Conservation (phyloP, 1,140 invertebrate genomes). For the Nebria ingens region DNA sequence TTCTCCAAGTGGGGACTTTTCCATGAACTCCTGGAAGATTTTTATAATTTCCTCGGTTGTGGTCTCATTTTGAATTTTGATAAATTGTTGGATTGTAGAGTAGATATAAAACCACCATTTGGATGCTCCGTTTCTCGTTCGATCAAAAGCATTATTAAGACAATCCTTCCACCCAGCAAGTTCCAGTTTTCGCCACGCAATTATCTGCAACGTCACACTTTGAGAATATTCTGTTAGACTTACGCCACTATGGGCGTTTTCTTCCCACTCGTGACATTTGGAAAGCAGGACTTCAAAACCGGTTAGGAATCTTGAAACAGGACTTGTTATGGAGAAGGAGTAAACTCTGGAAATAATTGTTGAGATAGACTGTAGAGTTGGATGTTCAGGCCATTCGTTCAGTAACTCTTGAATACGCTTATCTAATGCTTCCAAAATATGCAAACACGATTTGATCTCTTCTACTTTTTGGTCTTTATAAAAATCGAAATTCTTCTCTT, state of each 20-base stretch:
- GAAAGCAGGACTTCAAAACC: conserved; percentile 81
- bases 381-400: conserved; percentile 82
- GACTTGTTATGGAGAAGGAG: conserved; percentile 66
- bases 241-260: conserved; percentile 76
- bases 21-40: conserved; percentile 72
- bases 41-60: conserved; percentile 34
- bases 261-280: conserved; percentile 84
- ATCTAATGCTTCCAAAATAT: conserved; percentile 53
- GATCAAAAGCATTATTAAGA: conserved; percentile 50
- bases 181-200: conserved; percentile 87
- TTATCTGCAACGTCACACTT: conserved; percentile 67
- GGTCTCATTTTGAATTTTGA: conserved; percentile 17
- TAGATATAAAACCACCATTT: conserved; percentile 91
- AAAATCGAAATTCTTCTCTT: conserved; percentile 55
- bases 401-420: conserved; percentile 56
- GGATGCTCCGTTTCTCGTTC: conserved; percentile 49
- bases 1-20: conserved; percentile 72
- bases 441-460: conserved; percentile 61
- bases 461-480: conserved; percentile 76
- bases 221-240: conserved; percentile 62
- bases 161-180: conserved; percentile 76
- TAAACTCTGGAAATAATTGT: conserved; percentile 63
- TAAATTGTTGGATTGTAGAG: conserved; percentile 37
- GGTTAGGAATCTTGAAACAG: conserved; percentile 78
- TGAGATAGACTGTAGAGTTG: conserved; percentile 61